Evolutionary conservation across 2,888 invertebrate genomes (phyloP), one percentile per base, ranked within the genome.

Genomic region (Tetranychus truncatus): DNA sequence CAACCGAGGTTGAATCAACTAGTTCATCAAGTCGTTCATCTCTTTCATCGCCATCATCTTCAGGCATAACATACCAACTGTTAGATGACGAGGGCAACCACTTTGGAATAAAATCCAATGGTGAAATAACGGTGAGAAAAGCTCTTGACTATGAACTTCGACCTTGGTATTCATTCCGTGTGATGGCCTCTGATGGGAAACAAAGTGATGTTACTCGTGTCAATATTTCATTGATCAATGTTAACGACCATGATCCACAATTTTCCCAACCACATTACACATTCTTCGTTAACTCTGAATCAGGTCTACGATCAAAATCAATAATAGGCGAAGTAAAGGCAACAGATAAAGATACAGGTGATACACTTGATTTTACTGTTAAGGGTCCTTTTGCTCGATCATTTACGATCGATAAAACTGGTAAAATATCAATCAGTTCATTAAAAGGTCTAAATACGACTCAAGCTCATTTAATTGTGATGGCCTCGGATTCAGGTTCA

Each of bases 231-330:
- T 90, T 94, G 20, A 84, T 88, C 79, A 90, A 93, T 82, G 90
- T 92, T 9, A 94, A 94, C 84, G 93, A 94, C 82, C 93, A 93
- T 92, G 92, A 92, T 83, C 94, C 94, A 0, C 86, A 91, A 76
- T 94, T 94, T 84, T 87, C 90, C 1, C 89, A 90, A 83, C 88
- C 91, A 6, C 89, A 91, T 82, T 94, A 93, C 83, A 91, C 92
- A 84, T 93, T 94, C 78, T 79, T 80, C 71, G 81, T 79, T 1
- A 76, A 76, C 11, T 77, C 76, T 77, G 80, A 74, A 77, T 77
- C 66, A 76, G 80, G 78, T 18, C 78, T 75, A 65, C 77, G 66
- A 75, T 78, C 71, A 73, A 77, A 74, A 20, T 77, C 75, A 34
- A 81, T 81, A 81, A 84, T 84, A 83, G 92, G 87, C 6, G 86